Percentiles rank a stretch among this genome's conserved stretches.
Evolutionary conservation across 2,113 vertebrate genomes (phyloP).

Genomic region (Craseonycteris thonglongyai): DNA sequence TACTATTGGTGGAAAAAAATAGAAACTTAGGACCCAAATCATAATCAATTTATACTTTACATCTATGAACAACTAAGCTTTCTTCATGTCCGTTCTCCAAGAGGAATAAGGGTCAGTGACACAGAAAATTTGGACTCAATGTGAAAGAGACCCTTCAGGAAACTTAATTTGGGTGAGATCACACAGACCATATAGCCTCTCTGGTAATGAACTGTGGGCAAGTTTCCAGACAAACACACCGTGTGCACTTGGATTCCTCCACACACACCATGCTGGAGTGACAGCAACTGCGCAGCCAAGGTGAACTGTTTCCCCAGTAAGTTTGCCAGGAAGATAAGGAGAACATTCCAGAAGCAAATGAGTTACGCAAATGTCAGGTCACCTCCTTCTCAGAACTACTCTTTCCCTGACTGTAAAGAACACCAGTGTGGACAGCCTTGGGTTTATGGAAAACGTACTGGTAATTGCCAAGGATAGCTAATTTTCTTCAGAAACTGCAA

Average conservation of each 20-base stretch:
- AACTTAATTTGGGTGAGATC: conserved; percentile 39
- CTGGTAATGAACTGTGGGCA: conserved; percentile 38
- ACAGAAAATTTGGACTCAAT: conserved; percentile 37
- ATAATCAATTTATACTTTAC: conserved; percentile 45
- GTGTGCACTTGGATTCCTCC: background rate
- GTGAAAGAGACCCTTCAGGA: conserved; percentile 40
- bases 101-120: conserved; percentile 15
- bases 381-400: background rate
- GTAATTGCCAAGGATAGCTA: background rate
- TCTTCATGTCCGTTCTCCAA: conserved; percentile 25
- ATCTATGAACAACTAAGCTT: conserved; percentile 42
- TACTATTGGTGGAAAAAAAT: background rate
- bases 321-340: conserved; percentile 41
- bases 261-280: background rate
- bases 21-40: background rate
- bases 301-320: background rate
- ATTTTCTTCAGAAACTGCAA: background rate
- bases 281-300: background rate
- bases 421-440: background rate
- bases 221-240: background rate
- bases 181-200: conserved; percentile 47
- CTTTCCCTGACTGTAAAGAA: conserved; percentile 12
- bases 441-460: background rate
- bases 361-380: background rate
- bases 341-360: background rate